These are phyloP conservation scores for Urocynchramus pylzowi DNA, from an alignment of 2,113 vertebrate species.

Conservation along the genomic window DNA sequence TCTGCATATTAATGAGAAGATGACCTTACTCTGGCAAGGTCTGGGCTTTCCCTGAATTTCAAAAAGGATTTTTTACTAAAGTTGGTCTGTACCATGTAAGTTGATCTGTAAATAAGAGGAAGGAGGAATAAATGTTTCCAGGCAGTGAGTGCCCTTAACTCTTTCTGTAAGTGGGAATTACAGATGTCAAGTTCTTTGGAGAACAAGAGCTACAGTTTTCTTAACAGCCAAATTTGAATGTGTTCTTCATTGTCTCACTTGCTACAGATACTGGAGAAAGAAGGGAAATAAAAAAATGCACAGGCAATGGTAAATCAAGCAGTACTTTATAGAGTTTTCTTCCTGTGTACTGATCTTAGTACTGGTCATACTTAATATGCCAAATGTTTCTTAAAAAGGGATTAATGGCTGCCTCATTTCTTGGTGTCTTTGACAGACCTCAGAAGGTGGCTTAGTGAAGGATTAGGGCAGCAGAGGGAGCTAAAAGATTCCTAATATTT, in stretches of 20 bases:
- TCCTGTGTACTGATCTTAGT: background rate
- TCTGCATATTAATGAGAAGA: background rate
- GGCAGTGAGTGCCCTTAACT: background rate
- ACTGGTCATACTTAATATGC: background rate
- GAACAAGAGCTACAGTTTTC: background rate
- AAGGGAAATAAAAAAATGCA: background rate
- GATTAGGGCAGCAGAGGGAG: constrained; percentile 66
- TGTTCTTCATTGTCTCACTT: background rate
- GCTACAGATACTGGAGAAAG: background rate
- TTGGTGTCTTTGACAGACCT: background rate
- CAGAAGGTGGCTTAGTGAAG: background rate
- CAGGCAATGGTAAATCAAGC: background rate
- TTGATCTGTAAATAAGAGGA: background rate
- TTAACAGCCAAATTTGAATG: background rate
- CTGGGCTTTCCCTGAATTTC: background rate
- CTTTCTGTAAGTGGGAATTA: background rate
- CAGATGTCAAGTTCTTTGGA: background rate
- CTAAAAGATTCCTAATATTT: constrained; percentile 63
- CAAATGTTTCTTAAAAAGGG: background rate
- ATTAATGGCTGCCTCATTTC: background rate
- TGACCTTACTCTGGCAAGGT: background rate
- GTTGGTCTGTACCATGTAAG: background rate
- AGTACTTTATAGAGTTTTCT: background rate
- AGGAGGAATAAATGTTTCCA: background rate
- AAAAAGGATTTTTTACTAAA: background rate